phyloP scores from a whole-genome alignment of 2,888 invertebrate genomes.

The Ypsolopha sequella region DNA sequence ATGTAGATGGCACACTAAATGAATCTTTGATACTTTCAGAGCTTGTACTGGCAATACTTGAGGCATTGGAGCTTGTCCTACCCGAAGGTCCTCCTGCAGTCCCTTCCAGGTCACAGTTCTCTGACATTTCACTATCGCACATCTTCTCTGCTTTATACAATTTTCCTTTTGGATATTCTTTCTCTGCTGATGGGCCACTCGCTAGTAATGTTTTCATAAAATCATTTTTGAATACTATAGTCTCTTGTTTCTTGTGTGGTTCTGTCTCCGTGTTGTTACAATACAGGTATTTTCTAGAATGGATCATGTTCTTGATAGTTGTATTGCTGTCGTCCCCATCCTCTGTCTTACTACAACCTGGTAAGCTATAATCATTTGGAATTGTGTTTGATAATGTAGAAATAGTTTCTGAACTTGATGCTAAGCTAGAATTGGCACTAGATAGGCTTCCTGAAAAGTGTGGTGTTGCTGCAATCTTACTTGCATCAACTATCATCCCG shows the following conservation, averaged over 20 bases:
- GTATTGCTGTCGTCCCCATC: constrained; percentile 42
- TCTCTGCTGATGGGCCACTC: constrained; percentile 35
- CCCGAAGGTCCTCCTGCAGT: constrained; percentile 33
- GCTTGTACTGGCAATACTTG: constrained; percentile 47
- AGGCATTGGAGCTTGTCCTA: constrained; percentile 49
- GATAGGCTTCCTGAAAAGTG: constrained; percentile 43
- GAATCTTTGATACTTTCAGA: constrained; percentile 44
- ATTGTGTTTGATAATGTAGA: constrained; percentile 40
- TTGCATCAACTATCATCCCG: constrained; percentile 46
- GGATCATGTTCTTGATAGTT: constrained; percentile 50
- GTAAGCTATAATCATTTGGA: constrained; percentile 37
- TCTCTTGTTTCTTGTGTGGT: constrained; percentile 22
- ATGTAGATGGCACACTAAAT: constrained; percentile 52
- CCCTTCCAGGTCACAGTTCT: constrained; percentile 30
- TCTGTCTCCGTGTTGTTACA: background rate
- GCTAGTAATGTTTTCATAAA: constrained; percentile 56
- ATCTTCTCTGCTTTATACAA: constrained; percentile 47
- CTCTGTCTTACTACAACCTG: constrained; percentile 51
- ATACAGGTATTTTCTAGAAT: constrained; percentile 27
- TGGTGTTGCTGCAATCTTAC: constrained; percentile 27
- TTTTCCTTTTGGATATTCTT: constrained; percentile 55
- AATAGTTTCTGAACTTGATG: constrained; percentile 56
- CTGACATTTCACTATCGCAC: constrained; percentile 31
- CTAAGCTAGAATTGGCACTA: constrained; percentile 47
- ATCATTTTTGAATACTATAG: constrained; percentile 18